phyloP scores from a whole-genome alignment of 2,797 vertebrate species.

The Hipposideros larvatus region DNA sequence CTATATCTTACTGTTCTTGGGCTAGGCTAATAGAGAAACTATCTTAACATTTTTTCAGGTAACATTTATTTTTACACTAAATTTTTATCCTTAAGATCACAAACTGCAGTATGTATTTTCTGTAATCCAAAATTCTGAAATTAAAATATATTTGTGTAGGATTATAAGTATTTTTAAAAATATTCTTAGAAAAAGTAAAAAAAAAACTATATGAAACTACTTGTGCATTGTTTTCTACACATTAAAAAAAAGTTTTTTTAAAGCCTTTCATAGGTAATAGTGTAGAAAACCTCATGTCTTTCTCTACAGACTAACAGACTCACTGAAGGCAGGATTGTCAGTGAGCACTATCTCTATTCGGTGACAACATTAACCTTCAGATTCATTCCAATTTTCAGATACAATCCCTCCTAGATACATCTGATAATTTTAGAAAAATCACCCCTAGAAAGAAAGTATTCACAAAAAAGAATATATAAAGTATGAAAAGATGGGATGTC shows the following conservation, averaged over 20 bases:
- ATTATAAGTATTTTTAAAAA: neutral
- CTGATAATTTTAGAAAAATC: constrained; percentile 19
- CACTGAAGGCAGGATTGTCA: neutral
- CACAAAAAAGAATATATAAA: neutral
- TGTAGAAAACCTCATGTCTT: neutral
- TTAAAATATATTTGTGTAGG: neutral
- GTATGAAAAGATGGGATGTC: neutral
- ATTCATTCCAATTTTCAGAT: constrained; percentile 3
- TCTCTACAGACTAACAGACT: neutral
- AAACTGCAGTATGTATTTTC: neutral
- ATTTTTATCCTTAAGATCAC: neutral
- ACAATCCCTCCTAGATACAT: neutral
- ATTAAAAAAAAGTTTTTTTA: neutral
- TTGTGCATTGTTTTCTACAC: neutral
- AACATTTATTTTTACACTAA: neutral
- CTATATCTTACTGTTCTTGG: neutral
- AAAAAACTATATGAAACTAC: neutral
- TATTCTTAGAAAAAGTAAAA: neutral
- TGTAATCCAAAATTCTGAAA: neutral
- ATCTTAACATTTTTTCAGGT: neutral
- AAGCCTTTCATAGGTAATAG: neutral
- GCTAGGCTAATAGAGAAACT: neutral
- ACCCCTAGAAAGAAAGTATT: neutral
- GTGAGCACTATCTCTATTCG: neutral
- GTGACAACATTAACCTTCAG: neutral